Base-by-base conservation (phyloP, 2,797 vertebrate species). In the Aeoliscus strigatus region DNA sequence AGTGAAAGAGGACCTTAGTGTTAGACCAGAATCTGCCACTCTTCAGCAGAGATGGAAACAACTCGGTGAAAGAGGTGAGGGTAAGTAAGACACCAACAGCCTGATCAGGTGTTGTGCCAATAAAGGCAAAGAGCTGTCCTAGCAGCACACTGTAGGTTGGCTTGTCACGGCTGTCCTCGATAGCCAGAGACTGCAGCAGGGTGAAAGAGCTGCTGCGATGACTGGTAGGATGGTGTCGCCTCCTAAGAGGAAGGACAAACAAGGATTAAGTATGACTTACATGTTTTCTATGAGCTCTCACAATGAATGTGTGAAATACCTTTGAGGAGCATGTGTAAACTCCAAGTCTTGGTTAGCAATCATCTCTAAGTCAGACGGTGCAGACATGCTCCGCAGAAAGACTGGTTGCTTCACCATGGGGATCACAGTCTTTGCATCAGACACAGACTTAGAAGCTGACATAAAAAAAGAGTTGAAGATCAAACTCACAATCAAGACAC, bases 331-430 rank as follows among this genome's bases (percentile, higher is more conserved):
- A 27, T 96, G 86, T 34, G 91, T 90, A 70, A 99, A 99, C 81
- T 99, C 96, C 34, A 97, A 58, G 41, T 99, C 96, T 50, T 96
- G 94, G 3, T 87, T 97, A 32, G 93, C 94, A 5, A 99, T 98
- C 96, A 99, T 99, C 81, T 99, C 96, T 51, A 99, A 81, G 78
- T 99, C 96, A 7, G 96, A 99, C 0, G 96, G 96, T 2, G 96
- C 96, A 0, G 96, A 99, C 95, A 99, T 96, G 68, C 95, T 99
- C 56, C 96, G 94, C 21, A 99, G 88, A 60, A 99, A 99, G 56
- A 97, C 92, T 0, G 95, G 96, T 85, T 97, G 95, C 51, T 94
- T 93, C 66, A 91, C 90, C 13, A 91, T 82, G 0, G 91, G 91
- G 5, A 90, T 85, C n/a, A 92, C 87, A 2, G 90, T 89, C 75